A percentile compares a stretch with the other conserved stretches of the same genome.
phyloP scores from a whole-genome alignment of 1,140 invertebrate species.

The Zaprionus davidi region DNA sequence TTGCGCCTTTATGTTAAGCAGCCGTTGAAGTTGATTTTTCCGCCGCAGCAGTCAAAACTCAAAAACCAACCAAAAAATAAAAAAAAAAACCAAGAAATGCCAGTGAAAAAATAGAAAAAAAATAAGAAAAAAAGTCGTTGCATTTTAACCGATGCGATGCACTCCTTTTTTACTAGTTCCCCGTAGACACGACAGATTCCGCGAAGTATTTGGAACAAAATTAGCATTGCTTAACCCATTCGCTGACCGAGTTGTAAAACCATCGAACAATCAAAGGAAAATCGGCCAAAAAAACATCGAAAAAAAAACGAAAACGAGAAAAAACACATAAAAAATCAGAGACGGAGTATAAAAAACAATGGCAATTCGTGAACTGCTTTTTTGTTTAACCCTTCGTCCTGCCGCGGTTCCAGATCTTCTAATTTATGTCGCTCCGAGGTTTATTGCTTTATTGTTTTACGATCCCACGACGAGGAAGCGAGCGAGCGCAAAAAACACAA shows the following conservation, averaged over 20 bases:
- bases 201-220: slow-evolving; percentile 23
- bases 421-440: slow-evolving; percentile 63
- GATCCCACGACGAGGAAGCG: slow-evolving; percentile 49
- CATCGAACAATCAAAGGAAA: slow-evolving; percentile 18
- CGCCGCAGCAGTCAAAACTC: slow-evolving; percentile 45
- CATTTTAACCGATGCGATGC: slow-evolving; percentile 24
- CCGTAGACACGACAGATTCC: slow-evolving; percentile 33
- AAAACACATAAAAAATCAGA: slow-evolving; percentile 44
- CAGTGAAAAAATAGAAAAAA: slow-evolving; percentile 26
- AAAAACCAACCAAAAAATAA: slow-evolving; percentile 11
- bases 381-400: slow-evolving; percentile 70
- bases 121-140: slow-evolving; percentile 13
- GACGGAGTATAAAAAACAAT: slow-evolving; percentile 46
- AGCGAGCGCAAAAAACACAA: slow-evolving; percentile 12
- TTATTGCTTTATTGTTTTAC: slow-evolving; percentile 79
- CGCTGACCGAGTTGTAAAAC: slow-evolving; percentile 41
- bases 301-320: slow-evolving; percentile 13
- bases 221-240: slow-evolving; percentile 47
- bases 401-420: slow-evolving; percentile 67
- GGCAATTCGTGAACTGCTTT: slow-evolving; percentile 55
- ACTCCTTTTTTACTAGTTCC: slow-evolving; percentile 58
- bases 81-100: slow-evolving; percentile 12
- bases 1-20: slow-evolving; percentile 76
- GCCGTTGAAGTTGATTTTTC: slow-evolving; percentile 46
- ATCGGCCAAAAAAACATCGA: slow-evolving; percentile 12